Evolutionary conservation across 2,113 vertebrate genomes (phyloP), one percentile per base, ranked within the genome.

Genomic region (Loxodonta africana): DNA sequence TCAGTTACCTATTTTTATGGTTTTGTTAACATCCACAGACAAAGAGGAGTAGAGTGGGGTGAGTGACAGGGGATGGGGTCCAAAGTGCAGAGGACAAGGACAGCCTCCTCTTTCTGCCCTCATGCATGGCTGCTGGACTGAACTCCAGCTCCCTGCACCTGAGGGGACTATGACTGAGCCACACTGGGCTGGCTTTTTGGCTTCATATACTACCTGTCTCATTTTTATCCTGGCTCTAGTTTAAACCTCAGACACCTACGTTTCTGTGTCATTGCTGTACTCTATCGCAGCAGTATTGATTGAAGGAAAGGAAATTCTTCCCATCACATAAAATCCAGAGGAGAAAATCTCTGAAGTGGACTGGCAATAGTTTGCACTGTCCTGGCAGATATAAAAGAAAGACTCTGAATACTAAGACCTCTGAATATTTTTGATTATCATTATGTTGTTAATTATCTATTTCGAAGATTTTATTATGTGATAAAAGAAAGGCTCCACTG

Each of bases 41-140:
- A n/a, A 78, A 71, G 11, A 15, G 53, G 48, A 48, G 48, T 7
- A 37, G 53, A 57, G 9, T 11, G 18, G 25, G 71, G 44, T 60
- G 7, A 14, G 25, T 51, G 30, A 10, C 6, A 37, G 2, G 33
- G 20, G n/a, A 23, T 20, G 30, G 41, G 15, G 21, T 44, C 73
- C 5, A 48, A 1, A 3, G 12, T 5, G 3, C 1, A 7, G 6
- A 3, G 2, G 33, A 25, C 74, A 26, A 48, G 37, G 28, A 53
- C 15, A 4, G 12, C 25, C 25, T 71, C 12, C 6, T 83, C 37
- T 37, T 83, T 6, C 44, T 85, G 26, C 30, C 8, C 2, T 3
- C 30, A 63, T 41, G 89, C 53, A 65, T 6, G n/a, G 41, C 6
- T 73, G 53, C 21, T 57, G 8, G 5, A n/a, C 10, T 51, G 20